phyloP scores from a whole-genome alignment of 2,113 vertebrate genomes.

The Vireo altiloquus region DNA sequence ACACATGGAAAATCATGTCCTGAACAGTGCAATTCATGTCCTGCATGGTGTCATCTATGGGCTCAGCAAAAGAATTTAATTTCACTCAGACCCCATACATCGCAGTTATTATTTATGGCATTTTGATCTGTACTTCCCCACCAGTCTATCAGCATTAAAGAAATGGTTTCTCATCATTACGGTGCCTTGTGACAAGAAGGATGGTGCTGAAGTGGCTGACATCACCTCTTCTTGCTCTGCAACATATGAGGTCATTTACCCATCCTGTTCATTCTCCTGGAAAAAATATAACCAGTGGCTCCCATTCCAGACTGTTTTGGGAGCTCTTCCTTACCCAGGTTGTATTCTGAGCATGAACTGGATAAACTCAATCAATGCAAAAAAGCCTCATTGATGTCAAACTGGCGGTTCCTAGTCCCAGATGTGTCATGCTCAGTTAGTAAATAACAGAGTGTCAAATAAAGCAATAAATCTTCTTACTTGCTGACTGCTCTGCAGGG shows the following conservation, averaged over 20 bases:
- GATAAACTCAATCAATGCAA: slow-evolving; percentile 58
- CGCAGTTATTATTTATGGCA: slow-evolving; percentile 48
- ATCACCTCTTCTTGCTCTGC: slow-evolving; percentile 13
- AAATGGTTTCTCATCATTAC: slow-evolving; percentile 63
- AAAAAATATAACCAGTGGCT: background rate
- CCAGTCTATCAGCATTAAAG: slow-evolving; percentile 62
- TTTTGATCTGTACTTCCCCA: slow-evolving; percentile 52
- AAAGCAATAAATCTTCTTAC: slow-evolving; percentile 91
- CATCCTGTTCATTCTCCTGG: background rate
- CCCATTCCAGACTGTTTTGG: background rate
- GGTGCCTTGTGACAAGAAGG: slow-evolving; percentile 19
- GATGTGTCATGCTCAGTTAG: slow-evolving; percentile 81
- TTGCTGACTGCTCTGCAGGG: slow-evolving; percentile 75
- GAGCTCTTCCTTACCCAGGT: background rate
- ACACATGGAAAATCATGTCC: background rate
- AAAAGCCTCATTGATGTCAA: slow-evolving; percentile 73
- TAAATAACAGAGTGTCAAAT: slow-evolving; percentile 78
- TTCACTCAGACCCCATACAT: slow-evolving; percentile 16
- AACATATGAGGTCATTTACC: background rate
- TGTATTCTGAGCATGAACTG: slow-evolving; percentile 43
- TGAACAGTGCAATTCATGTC: background rate
- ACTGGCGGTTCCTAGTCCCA: slow-evolving; percentile 77
- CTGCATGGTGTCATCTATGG: background rate
- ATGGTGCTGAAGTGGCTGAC: background rate
- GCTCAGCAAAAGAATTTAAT: slow-evolving; percentile 50